Evolutionary conservation across 1,140 invertebrate genomes (phyloP), one percentile per base, ranked within the genome.

Genomic region (Stenopsyche tienmushanensis): DNA sequence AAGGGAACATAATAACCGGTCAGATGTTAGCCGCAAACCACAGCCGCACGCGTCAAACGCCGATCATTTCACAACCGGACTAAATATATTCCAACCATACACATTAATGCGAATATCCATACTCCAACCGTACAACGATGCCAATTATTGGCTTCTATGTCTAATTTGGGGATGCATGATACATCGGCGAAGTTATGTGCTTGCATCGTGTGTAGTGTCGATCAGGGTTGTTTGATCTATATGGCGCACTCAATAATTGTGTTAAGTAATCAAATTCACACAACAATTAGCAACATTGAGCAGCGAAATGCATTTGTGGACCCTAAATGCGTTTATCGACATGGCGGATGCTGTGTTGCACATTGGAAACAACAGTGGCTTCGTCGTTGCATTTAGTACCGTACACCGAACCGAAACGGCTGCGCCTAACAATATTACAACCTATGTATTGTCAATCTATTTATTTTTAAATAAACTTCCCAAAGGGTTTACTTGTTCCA

Each of bases 261-360:
- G 64, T 64, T 66, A 69, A 66, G 45, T 65, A 66, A 69, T 64
- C 58, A 45, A 57, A 26, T 39, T 58, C 63, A 45, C 60, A 66
- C 67, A 59, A 69, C 59, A 69, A 69, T 69, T 66, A 69, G 67
- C 60, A 45, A 65, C 59, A 65, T 65, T 59, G 50, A 13, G 63
- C 15, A 26, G 42, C 39, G 64, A 53, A 69, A 69, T 69, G 63
- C 67, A 59, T 66, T 63, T 66, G 67, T 53, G 59, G 64, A 42
- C 17, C 55, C 34, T 49, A 55, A 65, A 26, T 57, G 58, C 67
- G 52, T 69, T 65, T 65, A 44, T 57, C 24, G 23, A 45, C 18
- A 44, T 45, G 29, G 20, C 62, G 21, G 21, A 52, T 26, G 21
- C 47, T 63, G n/a, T 41, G n/a, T 47, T 34, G 29, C 15, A 10